A percentile compares a stretch with the other conserved stretches of the same genome.
phyloP scores from a whole-genome alignment of 2,888 invertebrate genomes.

The Gymnosoma rotundatum region DNA sequence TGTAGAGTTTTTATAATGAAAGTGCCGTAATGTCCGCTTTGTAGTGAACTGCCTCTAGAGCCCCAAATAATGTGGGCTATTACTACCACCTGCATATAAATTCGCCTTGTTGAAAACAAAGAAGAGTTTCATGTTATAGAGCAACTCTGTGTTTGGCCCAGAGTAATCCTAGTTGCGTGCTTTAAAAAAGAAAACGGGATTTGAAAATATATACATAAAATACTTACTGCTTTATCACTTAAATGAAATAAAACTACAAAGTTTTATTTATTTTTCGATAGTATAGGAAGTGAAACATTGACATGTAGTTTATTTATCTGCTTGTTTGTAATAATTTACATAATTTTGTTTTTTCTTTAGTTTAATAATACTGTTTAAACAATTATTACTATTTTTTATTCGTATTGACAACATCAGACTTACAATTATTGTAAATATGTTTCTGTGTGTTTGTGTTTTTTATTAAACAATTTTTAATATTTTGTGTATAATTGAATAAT shows the following conservation, averaged over 20 bases:
- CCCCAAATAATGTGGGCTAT: no score
- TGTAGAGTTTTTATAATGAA: no score
- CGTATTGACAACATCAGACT: slow-evolving; percentile 81
- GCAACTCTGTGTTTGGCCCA: neutral
- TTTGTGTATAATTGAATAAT: slow-evolving; percentile 61
- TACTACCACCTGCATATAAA: no score
- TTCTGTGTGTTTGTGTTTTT: slow-evolving; percentile 12
- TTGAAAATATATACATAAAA: neutral
- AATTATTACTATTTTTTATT: slow-evolving; percentile 69
- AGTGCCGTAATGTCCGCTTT: no score
- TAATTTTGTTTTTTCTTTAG: slow-evolving; percentile 42
- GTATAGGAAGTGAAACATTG: slow-evolving; percentile 69
- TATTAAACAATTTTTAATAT: slow-evolving; percentile 24
- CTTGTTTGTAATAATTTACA: slow-evolving; percentile 55
- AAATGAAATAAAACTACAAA: slow-evolving; percentile 14
- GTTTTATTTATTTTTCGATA: slow-evolving; percentile 44
- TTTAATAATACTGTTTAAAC: slow-evolving; percentile 71
- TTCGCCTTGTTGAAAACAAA: no score
- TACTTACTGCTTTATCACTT: neutral
- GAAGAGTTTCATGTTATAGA: no score
- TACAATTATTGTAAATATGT: slow-evolving; percentile 76
- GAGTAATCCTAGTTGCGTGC: neutral
- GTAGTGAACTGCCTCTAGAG: no score
- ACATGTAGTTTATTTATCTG: slow-evolving; percentile 63
- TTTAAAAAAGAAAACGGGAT: neutral